Evolutionary conservation across 2,888 invertebrate species (phyloP).

Genomic region (Scaptomyza caliginosa): DNA sequence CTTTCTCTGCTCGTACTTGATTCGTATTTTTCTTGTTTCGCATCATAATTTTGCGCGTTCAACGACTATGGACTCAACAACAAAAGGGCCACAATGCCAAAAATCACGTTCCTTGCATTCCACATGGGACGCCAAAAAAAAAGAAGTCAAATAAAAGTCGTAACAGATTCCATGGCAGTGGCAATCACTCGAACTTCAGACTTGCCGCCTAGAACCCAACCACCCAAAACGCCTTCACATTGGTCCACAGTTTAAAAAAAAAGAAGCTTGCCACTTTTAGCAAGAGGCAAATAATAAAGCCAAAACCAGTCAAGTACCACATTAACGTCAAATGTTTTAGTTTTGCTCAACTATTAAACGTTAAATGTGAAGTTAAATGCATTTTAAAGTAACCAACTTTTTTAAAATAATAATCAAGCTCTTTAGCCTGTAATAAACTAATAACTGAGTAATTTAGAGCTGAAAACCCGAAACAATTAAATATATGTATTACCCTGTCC

Average conservation of each 20-base stretch:
- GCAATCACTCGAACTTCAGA: slow-evolving; percentile 24
- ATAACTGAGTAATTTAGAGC: too few relatives aligned
- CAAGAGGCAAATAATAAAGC: slow-evolving; percentile 22
- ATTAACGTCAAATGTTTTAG: neutral
- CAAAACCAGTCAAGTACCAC: slow-evolving; percentile 15
- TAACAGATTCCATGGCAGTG: slow-evolving; percentile 49
- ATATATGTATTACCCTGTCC: too few relatives aligned
- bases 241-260: slow-evolving; percentile 44
- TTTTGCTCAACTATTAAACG: neutral
- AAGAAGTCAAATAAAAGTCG: slow-evolving; percentile 44
- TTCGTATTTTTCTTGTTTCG: slow-evolving; percentile 75
- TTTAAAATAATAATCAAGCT: too few relatives aligned
- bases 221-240: slow-evolving; percentile 59
- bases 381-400: slow-evolving; percentile 2
- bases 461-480: too few relatives aligned
- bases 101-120: slow-evolving; percentile 68
- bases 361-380: neutral
- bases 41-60: slow-evolving; percentile 72
- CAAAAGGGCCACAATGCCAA: slow-evolving; percentile 42
- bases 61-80: slow-evolving; percentile 32
- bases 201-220: slow-evolving; percentile 32
- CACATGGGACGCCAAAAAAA: slow-evolving; percentile 28
- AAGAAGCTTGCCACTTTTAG: slow-evolving; percentile 48
- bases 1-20: slow-evolving; percentile 62
- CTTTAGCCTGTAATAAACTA: too few relatives aligned